Conservation (phyloP, 1,140 invertebrate species). For the Cryptotermes secundus region DNA sequence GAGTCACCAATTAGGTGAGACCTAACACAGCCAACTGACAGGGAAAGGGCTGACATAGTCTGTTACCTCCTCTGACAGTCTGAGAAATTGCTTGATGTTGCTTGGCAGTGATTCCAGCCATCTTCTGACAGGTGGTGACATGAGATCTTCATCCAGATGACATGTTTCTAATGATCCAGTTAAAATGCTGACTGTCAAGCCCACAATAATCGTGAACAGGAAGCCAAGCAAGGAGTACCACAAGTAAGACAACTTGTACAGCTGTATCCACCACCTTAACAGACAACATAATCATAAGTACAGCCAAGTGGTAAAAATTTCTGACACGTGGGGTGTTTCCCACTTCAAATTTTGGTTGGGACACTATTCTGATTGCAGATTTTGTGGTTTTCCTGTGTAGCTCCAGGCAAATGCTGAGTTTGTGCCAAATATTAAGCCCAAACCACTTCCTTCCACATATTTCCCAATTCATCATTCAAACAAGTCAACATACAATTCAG, state of each 20-base stretch:
- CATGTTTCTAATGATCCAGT: conserved; percentile 60
- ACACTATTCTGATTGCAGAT: neutral
- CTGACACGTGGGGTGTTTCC: neutral
- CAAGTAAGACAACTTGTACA: conserved; percentile 69
- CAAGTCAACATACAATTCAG: too few relatives aligned
- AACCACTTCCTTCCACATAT: too few relatives aligned
- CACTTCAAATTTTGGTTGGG: neutral
- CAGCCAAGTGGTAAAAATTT: too few relatives aligned
- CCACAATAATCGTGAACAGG: conserved; percentile 66
- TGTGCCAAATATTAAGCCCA: neutral
- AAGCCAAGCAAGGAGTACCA: conserved; percentile 81
- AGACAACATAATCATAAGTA: neutral
- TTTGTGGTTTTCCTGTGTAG: too few relatives aligned
- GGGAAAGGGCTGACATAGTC: neutral
- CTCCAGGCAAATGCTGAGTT: neutral
- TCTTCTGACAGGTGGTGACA: conserved; percentile 54
- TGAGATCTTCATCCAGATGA: conserved; percentile 53
- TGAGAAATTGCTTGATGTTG: neutral
- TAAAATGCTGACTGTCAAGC: conserved; percentile 66
- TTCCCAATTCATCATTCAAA: too few relatives aligned
- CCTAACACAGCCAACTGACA: too few relatives aligned
- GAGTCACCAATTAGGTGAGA: too few relatives aligned
- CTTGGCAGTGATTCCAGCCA: conserved; percentile 40
- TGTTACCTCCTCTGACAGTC: neutral
- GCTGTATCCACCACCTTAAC: conserved; percentile 42